Percentiles rank a stretch among this genome's conserved stretches.
Evolutionary conservation across 1,140 invertebrate species (phyloP).

Genomic region (Bombus pascuorum): DNA sequence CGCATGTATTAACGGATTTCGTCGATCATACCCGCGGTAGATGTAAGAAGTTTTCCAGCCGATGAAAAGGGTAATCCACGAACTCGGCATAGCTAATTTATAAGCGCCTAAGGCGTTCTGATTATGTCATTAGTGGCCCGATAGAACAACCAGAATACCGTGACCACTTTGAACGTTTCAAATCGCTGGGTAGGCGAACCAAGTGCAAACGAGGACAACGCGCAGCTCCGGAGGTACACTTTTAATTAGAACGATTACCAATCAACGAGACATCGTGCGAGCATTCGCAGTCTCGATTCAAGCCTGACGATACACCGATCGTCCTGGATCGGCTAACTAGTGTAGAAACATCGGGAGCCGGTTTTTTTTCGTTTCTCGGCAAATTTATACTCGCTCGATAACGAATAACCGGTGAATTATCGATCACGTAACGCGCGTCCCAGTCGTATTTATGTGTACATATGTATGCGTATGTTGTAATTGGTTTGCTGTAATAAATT

Average conservation of each 20-base stretch:
- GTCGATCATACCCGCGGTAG: not conserved
- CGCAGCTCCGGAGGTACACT: conserved; percentile 10
- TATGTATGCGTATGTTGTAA: conserved; percentile 25
- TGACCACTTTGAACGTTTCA: conserved; percentile 37
- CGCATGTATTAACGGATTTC: not conserved
- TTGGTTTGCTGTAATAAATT: conserved; percentile 46
- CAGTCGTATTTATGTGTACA: not conserved
- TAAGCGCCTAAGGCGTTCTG: conserved; percentile 32
- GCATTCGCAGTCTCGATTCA: not conserved
- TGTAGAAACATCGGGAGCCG: not conserved
- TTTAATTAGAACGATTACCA: conserved; percentile 55
- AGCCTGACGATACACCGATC: conserved; percentile 9
- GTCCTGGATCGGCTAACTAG: not conserved
- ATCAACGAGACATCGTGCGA: conserved; percentile 14
- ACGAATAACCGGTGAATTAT: conserved; percentile 23
- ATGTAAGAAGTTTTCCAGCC: not conserved
- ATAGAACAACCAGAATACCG: conserved; percentile 30
- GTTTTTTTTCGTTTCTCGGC: not conserved
- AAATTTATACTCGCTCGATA: conserved; percentile 44
- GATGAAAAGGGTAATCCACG: conserved; percentile 23
- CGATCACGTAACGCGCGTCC: conserved; percentile 47
- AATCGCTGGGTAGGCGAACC: not conserved
- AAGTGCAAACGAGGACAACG: conserved; percentile 6
- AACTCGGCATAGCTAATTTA: conserved; percentile 55
- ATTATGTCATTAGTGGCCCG: conserved; percentile 55